Evolutionary conservation across 2,113 vertebrate genomes (phyloP).

Genomic region (Apteryx mantelli): DNA sequence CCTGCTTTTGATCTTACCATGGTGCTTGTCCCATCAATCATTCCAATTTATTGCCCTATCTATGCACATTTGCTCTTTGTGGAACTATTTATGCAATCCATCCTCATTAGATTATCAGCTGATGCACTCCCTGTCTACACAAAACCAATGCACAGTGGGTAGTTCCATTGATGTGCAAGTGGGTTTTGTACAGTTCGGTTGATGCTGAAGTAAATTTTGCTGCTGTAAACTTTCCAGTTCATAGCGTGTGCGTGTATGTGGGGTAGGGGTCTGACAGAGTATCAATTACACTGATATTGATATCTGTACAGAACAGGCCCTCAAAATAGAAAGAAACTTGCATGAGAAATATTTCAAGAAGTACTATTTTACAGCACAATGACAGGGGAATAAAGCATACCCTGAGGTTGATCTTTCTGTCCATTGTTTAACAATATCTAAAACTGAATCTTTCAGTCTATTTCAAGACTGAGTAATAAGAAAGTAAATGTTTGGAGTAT

Average conservation of each 20-base stretch:
- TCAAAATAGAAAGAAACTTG: background rate
- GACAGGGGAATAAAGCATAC: background rate
- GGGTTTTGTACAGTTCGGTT: background rate
- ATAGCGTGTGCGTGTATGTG: rapidly evolving
- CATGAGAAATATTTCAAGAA: background rate
- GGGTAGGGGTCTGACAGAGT: background rate
- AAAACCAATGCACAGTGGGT: background rate
- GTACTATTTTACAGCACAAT: background rate
- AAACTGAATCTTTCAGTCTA: background rate
- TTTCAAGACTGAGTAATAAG: background rate
- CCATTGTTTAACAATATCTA: background rate
- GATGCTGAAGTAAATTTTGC: background rate
- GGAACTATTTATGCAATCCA: background rate
- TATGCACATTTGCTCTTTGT: conserved; percentile 37
- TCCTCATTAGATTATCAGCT: conserved; percentile 53
- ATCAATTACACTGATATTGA: background rate
- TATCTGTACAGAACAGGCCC: background rate
- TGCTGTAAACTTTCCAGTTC: background rate
- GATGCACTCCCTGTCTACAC: conserved; percentile 30
- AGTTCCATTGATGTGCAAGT: conserved; percentile 44
- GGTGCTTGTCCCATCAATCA: conserved; percentile 4
- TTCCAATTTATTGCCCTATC: conserved; percentile 39
- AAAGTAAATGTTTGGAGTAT: background rate
- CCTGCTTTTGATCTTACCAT: background rate
- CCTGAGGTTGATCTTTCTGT: background rate